Evolutionary conservation across 2,797 vertebrate species (phyloP), one percentile per base, ranked within the genome.

Genomic region (Gymnoscopelus microlampas): DNA sequence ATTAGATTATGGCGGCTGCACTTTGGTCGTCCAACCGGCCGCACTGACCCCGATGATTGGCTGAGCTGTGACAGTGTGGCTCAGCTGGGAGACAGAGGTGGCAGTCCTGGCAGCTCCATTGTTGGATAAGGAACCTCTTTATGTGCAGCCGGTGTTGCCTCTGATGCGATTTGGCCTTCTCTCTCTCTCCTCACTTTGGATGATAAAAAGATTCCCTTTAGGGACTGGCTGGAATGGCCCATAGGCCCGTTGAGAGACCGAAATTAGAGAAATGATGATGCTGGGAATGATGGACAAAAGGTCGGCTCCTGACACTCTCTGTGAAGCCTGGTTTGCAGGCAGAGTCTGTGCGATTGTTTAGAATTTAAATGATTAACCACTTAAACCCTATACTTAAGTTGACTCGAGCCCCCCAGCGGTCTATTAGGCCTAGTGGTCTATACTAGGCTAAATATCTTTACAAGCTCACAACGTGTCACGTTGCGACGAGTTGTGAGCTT

Each of bases 1-100:
- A 94, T 94, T 92, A 89, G 89, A 94, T 94, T 93, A 94, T 73
- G 87, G 81, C 73, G 85, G 82, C 87, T 92, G 91, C 92, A 88
- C 92, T 90, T 80, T 87, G 89, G 85, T 91, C 88, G 84, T 87
- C 87, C 90, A 87, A 88, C 87, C 84, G 82, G 84, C 89, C 87
- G 86, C 78, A 86, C 73, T 89, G 89, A 89, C 90, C 88, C 80
- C 83, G 79, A 81, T 89, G 90, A 92, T 88, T 89, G 89, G 89
- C 84, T 88, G 82, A 90, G 79, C 79, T 76, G 76, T 60, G 81
- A 70, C 88, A 76, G 85, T 68, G 82, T 78, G 90, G 79, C 88
- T 93, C 84, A 90, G 86, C 89, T 88, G 90, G 89, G 87, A 88
- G 86, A 88, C 83, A 76, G 87, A 93, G 90, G 91, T 91, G 90